Base-by-base conservation (phyloP, 2,113 vertebrate genomes). In the Corydoras maculifer region DNA sequence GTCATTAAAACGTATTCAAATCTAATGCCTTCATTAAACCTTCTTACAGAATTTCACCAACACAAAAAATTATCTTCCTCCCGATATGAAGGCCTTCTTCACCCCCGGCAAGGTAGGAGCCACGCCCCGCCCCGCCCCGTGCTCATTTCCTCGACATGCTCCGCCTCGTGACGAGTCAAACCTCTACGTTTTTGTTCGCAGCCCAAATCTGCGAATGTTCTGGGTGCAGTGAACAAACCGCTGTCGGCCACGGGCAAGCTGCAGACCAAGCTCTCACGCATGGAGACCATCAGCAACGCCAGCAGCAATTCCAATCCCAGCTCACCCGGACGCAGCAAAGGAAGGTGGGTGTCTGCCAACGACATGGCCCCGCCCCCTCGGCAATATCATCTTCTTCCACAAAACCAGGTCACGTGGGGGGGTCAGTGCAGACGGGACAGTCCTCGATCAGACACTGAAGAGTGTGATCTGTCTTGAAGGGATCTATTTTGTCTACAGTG, bases 41-140 rank as follows among this genome's bases (percentile, higher is more conserved):
- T 59, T 0, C 2, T 82, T 86, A 55, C 86, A 99, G 97, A 98
- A 98, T 85, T 97, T 98, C 83, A 98, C 91, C 88, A 98, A 99
- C 88, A 96, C 94, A 82, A 99, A 98, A 92, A 97, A 98, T 84
- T 99, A 96, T 57, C 92, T 99, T 79, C 96, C 97, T 78, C 90
- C 94, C 43, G 97, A 99, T 89, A 96, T 99, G 94, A 99, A 99
- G 82, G 87, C 93, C 0, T 96, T 98, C 87, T 98, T 99, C 77
- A 95, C 95, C 68, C 94, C 94, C 74, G 97, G 97, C 86, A 99
- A 99, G 91, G 96, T 98, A 82, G 6, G 14, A n/a, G 6, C n/a
- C 14, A 0, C 53, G 4, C 12, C 14, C 54, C 12, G 6, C n/a
- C n/a, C n/a, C n/a, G 2, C 12, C 13, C 35, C 57, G 59, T 7